Conservation (phyloP, 2,113 vertebrate genomes). For the Nothobranchius furzeri region DNA sequence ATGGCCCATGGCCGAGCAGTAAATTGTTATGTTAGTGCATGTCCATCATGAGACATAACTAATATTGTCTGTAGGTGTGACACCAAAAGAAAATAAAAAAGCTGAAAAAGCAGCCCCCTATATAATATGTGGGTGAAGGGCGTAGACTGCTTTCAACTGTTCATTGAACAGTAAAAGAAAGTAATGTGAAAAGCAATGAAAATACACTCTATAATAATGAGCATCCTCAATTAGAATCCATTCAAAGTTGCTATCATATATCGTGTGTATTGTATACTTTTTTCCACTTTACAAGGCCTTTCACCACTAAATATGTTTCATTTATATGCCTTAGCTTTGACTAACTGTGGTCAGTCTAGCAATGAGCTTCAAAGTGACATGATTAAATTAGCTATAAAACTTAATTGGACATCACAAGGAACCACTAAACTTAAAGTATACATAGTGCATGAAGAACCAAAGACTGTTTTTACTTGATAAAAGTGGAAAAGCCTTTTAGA, state of each 20-base stretch:
- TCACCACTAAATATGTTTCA: constrained; percentile 9
- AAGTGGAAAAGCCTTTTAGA: constrained; percentile 56
- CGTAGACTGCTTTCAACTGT: no score
- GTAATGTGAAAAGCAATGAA: no score
- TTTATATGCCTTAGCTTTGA: constrained; percentile 12
- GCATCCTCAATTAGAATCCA: no score
- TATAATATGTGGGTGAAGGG: no score
- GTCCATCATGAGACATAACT: no score
- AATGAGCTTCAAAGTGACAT: constrained; percentile 44
- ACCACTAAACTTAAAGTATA: constrained; percentile 7
- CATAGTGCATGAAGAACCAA: constrained; percentile 8
- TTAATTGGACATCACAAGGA: constrained; percentile 24
- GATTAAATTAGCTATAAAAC: constrained; percentile 31
- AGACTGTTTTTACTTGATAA: constrained; percentile 26
- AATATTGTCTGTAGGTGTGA: no score
- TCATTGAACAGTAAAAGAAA: no score
- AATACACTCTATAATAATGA: no score
- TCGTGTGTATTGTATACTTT: neutral
- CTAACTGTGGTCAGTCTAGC: constrained; percentile 11
- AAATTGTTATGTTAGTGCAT: no score
- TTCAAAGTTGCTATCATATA: neutral
- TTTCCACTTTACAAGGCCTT: neutral
- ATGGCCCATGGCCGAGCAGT: no score
- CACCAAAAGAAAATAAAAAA: no score
- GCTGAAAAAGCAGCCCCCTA: no score